Base-by-base conservation (phyloP, 2,113 vertebrate genomes). In the Phoxinus phoxinus region DNA sequence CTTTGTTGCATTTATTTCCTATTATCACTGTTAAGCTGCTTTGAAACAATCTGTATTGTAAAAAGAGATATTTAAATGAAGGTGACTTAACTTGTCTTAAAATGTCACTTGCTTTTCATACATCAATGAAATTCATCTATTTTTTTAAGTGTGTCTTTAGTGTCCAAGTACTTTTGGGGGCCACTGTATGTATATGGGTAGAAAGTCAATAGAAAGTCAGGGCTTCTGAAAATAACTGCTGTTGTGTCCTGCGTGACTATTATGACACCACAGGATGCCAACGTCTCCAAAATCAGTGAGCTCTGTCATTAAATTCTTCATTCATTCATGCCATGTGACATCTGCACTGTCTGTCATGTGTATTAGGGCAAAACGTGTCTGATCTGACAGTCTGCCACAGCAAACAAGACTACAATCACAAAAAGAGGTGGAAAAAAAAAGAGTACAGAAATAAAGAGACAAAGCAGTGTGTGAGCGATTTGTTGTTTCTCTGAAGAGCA, bases 261-360 rank as follows among this genome's bases (percentile, higher is more conserved):
- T 35, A 53, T 9, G 11, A 21, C 63, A 78, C 63, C 59, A 83
- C 73, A 85, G 71, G 53, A 83, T 32, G 1, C 19, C 37, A 30
- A 46, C 1, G 23, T 63, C 51, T 51, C 23, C 51, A 65, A 46
- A 63, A 10, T 6, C 67, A 88, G 76, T 58, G 63, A 77, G 44
- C 51, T 76, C 61, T 72, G 67, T 88, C 58, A 89, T 89, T 77
- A 44, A 82, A 77, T 75, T 87, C 65, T 63, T 56, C 67, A 86
- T 88, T 86, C 85, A 89, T 88, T 87, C 44, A 86, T 87, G 79
- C 85, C 44, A 86, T 87, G 79, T 71, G 89, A 76, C 85, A 87
- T 89, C 85, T 84, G 83, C 6, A 82, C 25, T 25, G 35, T 74
- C 84, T 90, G 46, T 85, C 65, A 86, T 61, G 76, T 61, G 84